Conservation (phyloP, 2,888 invertebrate species). For the Sylvicola cinctus region DNA sequence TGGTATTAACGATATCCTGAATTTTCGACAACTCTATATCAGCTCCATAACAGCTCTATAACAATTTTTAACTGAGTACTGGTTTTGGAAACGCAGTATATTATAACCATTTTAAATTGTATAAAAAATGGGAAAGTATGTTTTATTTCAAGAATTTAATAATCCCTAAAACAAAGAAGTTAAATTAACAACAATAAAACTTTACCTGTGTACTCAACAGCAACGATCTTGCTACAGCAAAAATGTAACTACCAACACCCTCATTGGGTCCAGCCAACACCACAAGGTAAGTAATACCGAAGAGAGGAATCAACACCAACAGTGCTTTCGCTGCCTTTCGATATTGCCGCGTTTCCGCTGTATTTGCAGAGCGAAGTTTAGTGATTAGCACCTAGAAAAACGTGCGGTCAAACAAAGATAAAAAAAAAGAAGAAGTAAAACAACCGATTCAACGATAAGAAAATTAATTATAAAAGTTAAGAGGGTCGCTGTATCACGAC, state of each 20-base stretch:
- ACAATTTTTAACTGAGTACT: no score
- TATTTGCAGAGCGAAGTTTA: slow-evolving; percentile 76
- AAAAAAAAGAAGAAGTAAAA: neutral
- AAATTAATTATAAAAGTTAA: no score
- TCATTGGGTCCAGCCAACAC: slow-evolving; percentile 63
- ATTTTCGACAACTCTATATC: no score
- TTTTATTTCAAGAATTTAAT: neutral
- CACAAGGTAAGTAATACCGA: slow-evolving; percentile 78
- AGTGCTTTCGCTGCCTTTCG: slow-evolving; percentile 80
- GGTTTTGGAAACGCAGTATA: no score
- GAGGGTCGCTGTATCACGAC: no score
- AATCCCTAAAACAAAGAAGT: neutral
- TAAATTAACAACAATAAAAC: neutral
- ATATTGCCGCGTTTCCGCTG: slow-evolving; percentile 75
- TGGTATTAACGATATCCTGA: no score
- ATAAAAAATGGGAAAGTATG: slow-evolving; percentile 2
- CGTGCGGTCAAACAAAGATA: neutral
- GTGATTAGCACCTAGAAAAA: slow-evolving; percentile 63
- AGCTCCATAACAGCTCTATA: no score
- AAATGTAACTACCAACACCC: slow-evolving; percentile 50
- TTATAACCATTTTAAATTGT: no score
- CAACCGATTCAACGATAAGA: no score
- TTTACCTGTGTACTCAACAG: slow-evolving; percentile 77
- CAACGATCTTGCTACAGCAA: slow-evolving; percentile 57
- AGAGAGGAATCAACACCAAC: slow-evolving; percentile 71